A percentile compares a stretch with the other conserved stretches of the same genome.
These are phyloP conservation scores for Aegithalos caudatus DNA, from an alignment of 2,113 vertebrate genomes.

Conservation along the genomic window DNA sequence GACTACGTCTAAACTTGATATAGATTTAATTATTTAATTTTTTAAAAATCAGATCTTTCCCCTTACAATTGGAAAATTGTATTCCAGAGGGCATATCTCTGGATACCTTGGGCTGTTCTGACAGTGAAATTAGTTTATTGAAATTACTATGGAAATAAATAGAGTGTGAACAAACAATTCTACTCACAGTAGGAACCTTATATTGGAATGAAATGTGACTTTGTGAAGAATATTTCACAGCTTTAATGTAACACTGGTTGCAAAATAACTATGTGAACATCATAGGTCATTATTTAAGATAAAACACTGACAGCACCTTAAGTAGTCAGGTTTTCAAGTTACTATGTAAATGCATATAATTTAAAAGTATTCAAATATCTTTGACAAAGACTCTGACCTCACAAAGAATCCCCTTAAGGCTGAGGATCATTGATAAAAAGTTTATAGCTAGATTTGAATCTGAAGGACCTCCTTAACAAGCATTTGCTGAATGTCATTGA, in stretches of 20 bases:
- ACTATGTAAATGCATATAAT: not conserved
- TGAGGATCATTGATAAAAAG: not conserved
- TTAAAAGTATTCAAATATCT: not conserved
- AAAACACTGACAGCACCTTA: not conserved
- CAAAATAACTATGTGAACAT: not conserved
- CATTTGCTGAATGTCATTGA: not conserved
- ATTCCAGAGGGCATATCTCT: not conserved
- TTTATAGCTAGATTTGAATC: not conserved
- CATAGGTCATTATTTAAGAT: not conserved
- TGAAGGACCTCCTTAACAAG: not conserved
- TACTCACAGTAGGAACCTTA: not conserved
- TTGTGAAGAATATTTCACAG: not conserved
- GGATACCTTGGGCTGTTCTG: not conserved
- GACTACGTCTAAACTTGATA: not conserved
- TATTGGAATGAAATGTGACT: not conserved
- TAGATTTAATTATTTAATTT: not conserved
- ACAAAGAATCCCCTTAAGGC: not conserved
- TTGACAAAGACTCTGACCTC: not conserved
- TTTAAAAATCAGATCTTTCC: not conserved
- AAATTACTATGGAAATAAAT: conserved; percentile 1
- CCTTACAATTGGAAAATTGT: not conserved
- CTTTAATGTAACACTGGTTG: not conserved
- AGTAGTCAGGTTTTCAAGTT: not conserved
- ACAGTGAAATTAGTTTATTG: not conserved
- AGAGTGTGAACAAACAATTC: conserved; percentile 19